Conservation (phyloP, 2,888 invertebrate genomes). For the Blastobasis adustella region DNA sequence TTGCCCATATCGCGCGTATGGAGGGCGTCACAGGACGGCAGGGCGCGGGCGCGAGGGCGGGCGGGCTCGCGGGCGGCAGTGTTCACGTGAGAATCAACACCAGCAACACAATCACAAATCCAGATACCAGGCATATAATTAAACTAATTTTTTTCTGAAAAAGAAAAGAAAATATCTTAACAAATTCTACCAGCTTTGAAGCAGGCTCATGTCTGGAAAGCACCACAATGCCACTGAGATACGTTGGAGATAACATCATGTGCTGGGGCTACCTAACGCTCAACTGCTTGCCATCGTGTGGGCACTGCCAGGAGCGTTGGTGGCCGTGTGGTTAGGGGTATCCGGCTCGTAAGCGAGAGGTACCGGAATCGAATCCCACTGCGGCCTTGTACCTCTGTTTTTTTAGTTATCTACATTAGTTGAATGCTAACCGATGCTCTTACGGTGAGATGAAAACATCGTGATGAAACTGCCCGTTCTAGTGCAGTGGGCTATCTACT, state of each 20-base stretch:
- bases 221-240: not conserved
- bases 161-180: slow-evolving; percentile 2
- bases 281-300: too few species aligned
- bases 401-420: too few species aligned
- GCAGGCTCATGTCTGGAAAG: not conserved
- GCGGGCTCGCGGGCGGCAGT: not conserved
- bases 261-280: not conserved
- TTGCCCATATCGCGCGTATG: not conserved
- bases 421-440: too few species aligned
- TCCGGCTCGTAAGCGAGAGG: too few species aligned
- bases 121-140: slow-evolving; percentile 46
- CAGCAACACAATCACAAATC: slow-evolving; percentile 48
- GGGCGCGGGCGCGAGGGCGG: slow-evolving; percentile 14
- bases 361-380: too few species aligned
- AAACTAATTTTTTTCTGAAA: slow-evolving; percentile 59
- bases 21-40: slow-evolving; percentile 17
- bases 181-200: not conserved
- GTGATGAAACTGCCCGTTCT: not conserved
- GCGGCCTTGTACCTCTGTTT: too few species aligned
- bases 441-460: too few species aligned
- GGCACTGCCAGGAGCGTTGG: not conserved
- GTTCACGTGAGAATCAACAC: slow-evolving; percentile 45
- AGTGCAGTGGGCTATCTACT: too few species aligned
- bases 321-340: too few species aligned
- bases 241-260: not conserved